Evolutionary conservation across 1,140 invertebrate species (phyloP), one percentile per base, ranked within the genome.

Genomic region (Lepeophtheirus salmonis): DNA sequence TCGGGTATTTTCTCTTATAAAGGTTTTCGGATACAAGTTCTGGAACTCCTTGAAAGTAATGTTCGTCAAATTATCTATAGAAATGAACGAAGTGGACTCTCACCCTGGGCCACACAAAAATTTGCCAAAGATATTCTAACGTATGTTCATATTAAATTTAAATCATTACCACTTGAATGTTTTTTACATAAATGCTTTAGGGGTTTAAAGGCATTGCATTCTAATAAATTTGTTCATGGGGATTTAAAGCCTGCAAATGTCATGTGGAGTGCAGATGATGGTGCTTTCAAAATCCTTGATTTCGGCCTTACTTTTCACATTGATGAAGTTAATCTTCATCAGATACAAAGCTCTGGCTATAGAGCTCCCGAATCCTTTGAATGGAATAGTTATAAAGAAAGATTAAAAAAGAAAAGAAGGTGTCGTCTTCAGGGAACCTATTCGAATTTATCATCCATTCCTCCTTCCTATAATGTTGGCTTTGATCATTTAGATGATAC

Each of bases 211-310:
- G n/a, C 10, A 10, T 25, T 61, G 20, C 60, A 61, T 30, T 21
- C 13, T 20, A 24, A 56, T 2, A 13, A 30, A 1, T 26, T 58
- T 14, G 61, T 58, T n/a, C 61, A 62, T 50, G 61, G 51, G 18
- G 61, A 62, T 24, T 49, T 62, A 18, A 62, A 62, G 48, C 61
- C 61, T 17, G 53, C 61, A 2, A 62, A 62, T 26, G 53, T 62
- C 25, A 58, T 41, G 25, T 62, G 61, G 61, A 52, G 55, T 23
- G 24, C 56, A 16, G 24, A 62, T 17, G 55, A 62, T 17, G 61
- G 61, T n/a, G 23, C 20, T 24, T 62, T 60, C 61, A 62, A 62
- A 18, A n/a, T 62, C 6, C 13, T 62, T 1, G 61, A 62, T 25
- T 62, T 58, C 25, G 61, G 61, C 14, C 54, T 62, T 12, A 49